A percentile compares a stretch with the other conserved stretches of the same genome.
Conservation (phyloP, 2,888 invertebrate species). For the Drosophila kokeensis region DNA sequence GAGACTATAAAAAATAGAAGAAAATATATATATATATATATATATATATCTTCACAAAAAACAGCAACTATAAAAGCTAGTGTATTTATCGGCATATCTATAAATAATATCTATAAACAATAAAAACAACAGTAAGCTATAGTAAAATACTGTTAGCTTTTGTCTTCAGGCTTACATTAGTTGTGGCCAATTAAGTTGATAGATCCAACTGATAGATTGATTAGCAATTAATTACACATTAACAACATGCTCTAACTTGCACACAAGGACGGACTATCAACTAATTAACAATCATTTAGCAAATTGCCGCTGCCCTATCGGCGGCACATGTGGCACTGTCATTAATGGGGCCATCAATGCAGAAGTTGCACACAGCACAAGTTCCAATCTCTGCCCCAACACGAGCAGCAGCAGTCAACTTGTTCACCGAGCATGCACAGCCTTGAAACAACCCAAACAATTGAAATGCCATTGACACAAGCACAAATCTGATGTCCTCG, state of each 20-base stretch:
- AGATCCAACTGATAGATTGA: neutral
- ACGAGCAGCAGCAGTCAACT: neutral
- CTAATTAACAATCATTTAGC: conserved; percentile 15
- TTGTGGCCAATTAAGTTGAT: neutral
- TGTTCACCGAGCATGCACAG: conserved; percentile 7
- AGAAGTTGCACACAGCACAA: conserved; percentile 7
- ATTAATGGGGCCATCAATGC: conserved; percentile 31
- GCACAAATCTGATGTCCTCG: neutral
- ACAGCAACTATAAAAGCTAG: neutral
- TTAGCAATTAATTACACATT: neutral
- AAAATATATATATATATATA: no score
- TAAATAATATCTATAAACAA: neutral
- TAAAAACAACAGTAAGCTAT: neutral
- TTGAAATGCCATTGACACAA: conserved; percentile 57
- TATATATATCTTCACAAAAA: neutral
- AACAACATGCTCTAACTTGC: neutral
- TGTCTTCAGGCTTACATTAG: neutral
- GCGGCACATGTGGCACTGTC: conserved; percentile 14
- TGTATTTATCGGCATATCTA: neutral
- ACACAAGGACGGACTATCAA: neutral
- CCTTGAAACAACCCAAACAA: conserved; percentile 36
- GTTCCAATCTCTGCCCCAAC: neutral
- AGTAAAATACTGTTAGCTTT: neutral
- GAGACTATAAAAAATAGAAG: neutral
- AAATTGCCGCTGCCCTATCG: neutral